Evolutionary conservation across 1,140 invertebrate species (phyloP).

Genomic region (Trichonephila inaurata): DNA sequence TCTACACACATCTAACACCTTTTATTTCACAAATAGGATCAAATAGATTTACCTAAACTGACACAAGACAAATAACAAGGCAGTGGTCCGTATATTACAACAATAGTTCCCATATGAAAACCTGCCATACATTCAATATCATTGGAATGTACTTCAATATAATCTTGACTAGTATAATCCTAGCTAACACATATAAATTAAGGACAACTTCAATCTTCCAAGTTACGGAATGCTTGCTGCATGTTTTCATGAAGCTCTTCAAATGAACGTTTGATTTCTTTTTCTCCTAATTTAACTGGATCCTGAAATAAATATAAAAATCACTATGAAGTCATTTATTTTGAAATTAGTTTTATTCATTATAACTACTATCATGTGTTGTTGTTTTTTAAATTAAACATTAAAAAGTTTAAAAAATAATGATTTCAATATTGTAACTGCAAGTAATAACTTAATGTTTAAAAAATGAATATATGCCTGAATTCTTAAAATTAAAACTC

Average conservation of each 20-base stretch:
- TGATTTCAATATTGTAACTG: too few relatives aligned
- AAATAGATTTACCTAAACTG: conserved; percentile 22
- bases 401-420: too few relatives aligned
- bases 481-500: too few relatives aligned
- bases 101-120: conserved; percentile 61
- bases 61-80: conserved; percentile 61
- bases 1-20: conserved; percentile 47
- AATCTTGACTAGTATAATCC: conserved; percentile 73
- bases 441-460: too few relatives aligned
- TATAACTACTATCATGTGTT: too few relatives aligned
- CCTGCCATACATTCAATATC: conserved; percentile 53
- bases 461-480: too few relatives aligned
- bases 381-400: too few relatives aligned
- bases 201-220: conserved; percentile 92
- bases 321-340: too few relatives aligned
- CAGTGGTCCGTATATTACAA: conserved; percentile 72
- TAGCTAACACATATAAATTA: conserved; percentile 65
- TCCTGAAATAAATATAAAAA: conserved; percentile 85
- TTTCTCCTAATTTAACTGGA: conserved; percentile 98
- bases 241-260: conserved; percentile 97
- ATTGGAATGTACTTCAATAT: conserved; percentile 67
- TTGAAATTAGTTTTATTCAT: too few relatives aligned
- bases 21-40: not conserved
- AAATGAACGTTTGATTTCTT: conserved; percentile 97
- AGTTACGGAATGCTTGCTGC: conserved; percentile 97